Base-by-base conservation (phyloP, 1,140 invertebrate species). In the Mycetomoellerius zeteki region DNA sequence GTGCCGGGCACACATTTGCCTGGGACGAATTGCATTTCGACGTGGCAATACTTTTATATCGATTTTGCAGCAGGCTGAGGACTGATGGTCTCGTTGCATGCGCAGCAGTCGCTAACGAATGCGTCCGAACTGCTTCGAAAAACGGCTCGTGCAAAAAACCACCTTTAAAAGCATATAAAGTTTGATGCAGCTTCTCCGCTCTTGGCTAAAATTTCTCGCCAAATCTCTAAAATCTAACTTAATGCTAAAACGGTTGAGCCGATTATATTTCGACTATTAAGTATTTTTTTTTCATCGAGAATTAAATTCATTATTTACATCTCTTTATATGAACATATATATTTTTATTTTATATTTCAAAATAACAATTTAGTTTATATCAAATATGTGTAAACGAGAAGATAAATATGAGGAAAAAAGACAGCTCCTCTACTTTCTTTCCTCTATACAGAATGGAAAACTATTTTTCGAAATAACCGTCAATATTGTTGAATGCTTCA, bases 11-110 rank as follows among this genome's bases (percentile, higher is more conserved):
- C 92, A 87, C 90, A 91, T 93, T 92, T 91, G 87, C 92, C 89
- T 89, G 75, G 80, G 85, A 87, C 90, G 88, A 90, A 89, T 93
- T 93, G 92, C 90, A 91, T 91, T 93, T 91, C 92, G 88, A 87
- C 90, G 90, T 88, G 88, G 90, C 89, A 89, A 91, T 92, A 91
- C 76, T 86, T 86, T 91, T 89, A 88, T 89, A 93, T 92, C 91
- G 91, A 93, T 92, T 88, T 84, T 85, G 73, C 54, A 37, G 67
- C 65, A 50, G 43, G 58, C 27, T 30, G 76, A 76, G 73, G 43
- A n/a, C 43, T 60, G 76, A 52, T 5, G 50, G 47, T 75, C 67
- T 89, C 87, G 78, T 89, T 65, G 88, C 71, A 82, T 76, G 86
- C 67, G 67, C 80, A 19, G 24, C 54, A 54, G 69, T 33, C 80